phyloP scores from a whole-genome alignment of 2,113 vertebrate genomes.

The Parotia lawesii region DNA sequence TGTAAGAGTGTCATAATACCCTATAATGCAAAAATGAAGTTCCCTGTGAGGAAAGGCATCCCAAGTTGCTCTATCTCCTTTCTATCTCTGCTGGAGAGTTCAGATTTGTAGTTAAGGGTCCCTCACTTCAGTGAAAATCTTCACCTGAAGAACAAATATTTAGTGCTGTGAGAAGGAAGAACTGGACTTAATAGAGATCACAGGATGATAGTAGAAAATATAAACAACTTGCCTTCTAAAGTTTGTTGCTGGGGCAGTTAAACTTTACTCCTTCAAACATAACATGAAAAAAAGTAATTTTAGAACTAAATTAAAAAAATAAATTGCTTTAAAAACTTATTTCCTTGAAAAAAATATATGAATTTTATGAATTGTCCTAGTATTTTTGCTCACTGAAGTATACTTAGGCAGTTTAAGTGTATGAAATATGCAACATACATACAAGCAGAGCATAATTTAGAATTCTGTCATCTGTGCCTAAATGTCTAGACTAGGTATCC shows the following conservation, averaged over 20 bases:
- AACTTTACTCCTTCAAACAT: neutral
- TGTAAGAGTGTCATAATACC: neutral
- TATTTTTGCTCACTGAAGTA: neutral
- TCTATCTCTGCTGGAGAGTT: neutral
- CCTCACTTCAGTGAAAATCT: neutral
- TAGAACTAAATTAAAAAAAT: neutral
- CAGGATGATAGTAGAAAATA: neutral
- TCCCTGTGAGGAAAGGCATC: neutral
- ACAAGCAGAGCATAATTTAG: conserved; percentile 7
- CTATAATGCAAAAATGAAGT: neutral
- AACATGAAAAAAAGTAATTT: neutral
- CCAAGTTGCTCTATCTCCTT: neutral
- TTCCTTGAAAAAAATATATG: neutral
- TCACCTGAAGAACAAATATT: neutral
- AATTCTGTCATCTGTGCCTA: neutral
- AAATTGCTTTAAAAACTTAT: neutral
- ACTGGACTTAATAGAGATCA: neutral
- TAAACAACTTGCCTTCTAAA: neutral
- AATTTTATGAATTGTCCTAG: neutral
- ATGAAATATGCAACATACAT: neutral
- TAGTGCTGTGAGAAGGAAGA: neutral
- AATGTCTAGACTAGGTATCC: conserved; percentile 45
- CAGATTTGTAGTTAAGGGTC: neutral
- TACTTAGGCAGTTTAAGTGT: neutral
- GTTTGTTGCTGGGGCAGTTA: neutral